These are phyloP conservation scores for Eueremaeus valkanovi DNA, from an alignment of 2,888 invertebrate genomes.

Conservation along the genomic window DNA sequence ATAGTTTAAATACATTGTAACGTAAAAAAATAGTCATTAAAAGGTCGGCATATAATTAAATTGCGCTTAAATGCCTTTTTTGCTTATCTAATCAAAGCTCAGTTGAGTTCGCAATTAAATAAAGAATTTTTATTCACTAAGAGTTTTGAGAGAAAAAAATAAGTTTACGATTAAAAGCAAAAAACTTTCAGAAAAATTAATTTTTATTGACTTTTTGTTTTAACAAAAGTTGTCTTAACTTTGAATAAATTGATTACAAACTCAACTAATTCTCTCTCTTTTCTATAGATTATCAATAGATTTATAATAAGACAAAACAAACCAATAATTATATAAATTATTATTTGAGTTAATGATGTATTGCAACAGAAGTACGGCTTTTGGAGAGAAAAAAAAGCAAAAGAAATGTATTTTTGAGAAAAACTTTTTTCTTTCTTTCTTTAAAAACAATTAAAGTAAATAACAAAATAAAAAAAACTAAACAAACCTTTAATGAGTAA, in stretches of 20 bases:
- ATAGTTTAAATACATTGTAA: too few relatives aligned
- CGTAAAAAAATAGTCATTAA: neutral
- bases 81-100: too few relatives aligned
- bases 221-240: neutral
- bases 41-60: neutral
- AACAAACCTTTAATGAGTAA: slow-evolving; percentile 5
- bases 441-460: neutral
- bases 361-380: slow-evolving; percentile 10
- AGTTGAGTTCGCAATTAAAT: too few relatives aligned
- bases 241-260: slow-evolving; percentile 17
- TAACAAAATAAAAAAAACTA: neutral
- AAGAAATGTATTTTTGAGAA: neutral
- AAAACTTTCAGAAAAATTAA: too few relatives aligned
- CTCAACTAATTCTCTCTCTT: neutral
- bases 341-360: neutral
- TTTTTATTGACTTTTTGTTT: neutral
- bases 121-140: too few relatives aligned
- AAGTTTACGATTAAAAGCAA: too few relatives aligned
- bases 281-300: neutral
- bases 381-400: neutral
- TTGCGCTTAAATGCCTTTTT: neutral
- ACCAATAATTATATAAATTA: neutral
- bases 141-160: too few relatives aligned
- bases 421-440: too few relatives aligned
- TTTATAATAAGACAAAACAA: slow-evolving; percentile 11